These are phyloP conservation scores for Hippocampus zosterae DNA, from an alignment of 2,113 vertebrate genomes.

Conservation along the genomic window DNA sequence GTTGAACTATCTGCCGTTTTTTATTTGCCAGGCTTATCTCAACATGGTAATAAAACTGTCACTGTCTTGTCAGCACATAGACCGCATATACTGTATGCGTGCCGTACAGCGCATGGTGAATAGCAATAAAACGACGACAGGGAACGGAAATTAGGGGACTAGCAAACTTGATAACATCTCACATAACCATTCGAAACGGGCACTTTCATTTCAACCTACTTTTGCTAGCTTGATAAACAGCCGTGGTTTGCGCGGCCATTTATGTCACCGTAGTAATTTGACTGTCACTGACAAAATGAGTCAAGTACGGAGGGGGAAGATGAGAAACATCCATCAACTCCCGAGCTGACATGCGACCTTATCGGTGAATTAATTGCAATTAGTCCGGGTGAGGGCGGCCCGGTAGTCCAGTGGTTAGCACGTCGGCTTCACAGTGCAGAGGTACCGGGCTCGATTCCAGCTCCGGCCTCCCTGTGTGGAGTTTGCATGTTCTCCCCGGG, in stretches of 20 bases:
- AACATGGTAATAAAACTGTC: constrained; percentile 45
- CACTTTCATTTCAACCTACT: constrained; percentile 42
- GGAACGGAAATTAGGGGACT: constrained; percentile 36
- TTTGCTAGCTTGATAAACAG: constrained; percentile 45
- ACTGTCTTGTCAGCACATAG: constrained; percentile 12
- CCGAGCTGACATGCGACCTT: constrained; percentile 24
- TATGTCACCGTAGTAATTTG: constrained; percentile 39
- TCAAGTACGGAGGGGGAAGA: constrained; percentile 38
- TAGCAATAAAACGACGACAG: constrained; percentile 36
- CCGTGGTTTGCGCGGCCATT: constrained; percentile 32
- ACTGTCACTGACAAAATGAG: constrained; percentile 37
- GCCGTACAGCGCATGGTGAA: constrained; percentile 8
- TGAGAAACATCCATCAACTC: constrained; percentile 47
- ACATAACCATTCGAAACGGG: constrained; percentile 51
- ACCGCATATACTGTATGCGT: constrained; percentile 10
- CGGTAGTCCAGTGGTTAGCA: too few relatives aligned
- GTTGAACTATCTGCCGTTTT: constrained; percentile 20
- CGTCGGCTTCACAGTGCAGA: too few relatives aligned
- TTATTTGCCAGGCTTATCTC: constrained; percentile 37
- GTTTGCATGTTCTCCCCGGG: too few relatives aligned
- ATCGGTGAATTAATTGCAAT: constrained; percentile 33
- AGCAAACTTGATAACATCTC: constrained; percentile 44
- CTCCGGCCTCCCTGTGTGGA: too few relatives aligned
- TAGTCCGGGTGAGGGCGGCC: constrained; percentile 22
- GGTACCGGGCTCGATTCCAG: too few relatives aligned